Percentiles rank a stretch among this genome's conserved stretches.
Conservation (phyloP, 2,888 invertebrate genomes). For the Apamea sordens region DNA sequence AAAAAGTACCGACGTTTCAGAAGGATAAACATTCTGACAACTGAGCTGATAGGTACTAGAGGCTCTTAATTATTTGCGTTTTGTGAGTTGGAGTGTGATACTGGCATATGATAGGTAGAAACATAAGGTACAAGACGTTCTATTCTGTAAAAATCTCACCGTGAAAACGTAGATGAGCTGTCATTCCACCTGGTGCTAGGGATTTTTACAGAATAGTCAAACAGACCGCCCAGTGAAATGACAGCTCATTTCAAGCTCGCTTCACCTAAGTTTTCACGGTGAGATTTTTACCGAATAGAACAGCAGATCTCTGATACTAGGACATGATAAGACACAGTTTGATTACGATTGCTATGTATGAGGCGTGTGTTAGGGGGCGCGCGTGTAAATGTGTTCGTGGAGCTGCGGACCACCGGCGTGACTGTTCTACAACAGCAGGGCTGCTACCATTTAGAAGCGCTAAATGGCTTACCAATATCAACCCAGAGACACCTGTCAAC, state of each 20-base stretch:
- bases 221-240: no score
- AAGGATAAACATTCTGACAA: no score
- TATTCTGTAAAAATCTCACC: no score
- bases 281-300: not conserved
- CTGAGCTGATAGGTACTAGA: not conserved
- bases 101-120: not conserved
- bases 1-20: no score
- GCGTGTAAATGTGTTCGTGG: slow-evolving; percentile 67
- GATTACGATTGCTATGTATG: slow-evolving; percentile 59
- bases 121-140: no score
- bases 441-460: slow-evolving; percentile 7
- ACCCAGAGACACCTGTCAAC: not conserved
- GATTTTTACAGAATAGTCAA: no score
- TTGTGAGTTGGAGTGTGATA: no score
- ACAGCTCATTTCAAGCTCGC: no score
- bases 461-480: not conserved
- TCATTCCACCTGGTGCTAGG: no score
- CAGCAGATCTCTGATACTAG: not conserved
- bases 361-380: slow-evolving; percentile 58
- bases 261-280: not conserved
- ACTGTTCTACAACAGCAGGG: slow-evolving; percentile 48
- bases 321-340: slow-evolving; percentile 47
- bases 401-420: slow-evolving; percentile 64
- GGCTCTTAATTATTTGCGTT: not conserved
- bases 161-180: no score